Base-by-base conservation (phyloP, 2,797 vertebrate species). In the Distichodus sexfasciatus region DNA sequence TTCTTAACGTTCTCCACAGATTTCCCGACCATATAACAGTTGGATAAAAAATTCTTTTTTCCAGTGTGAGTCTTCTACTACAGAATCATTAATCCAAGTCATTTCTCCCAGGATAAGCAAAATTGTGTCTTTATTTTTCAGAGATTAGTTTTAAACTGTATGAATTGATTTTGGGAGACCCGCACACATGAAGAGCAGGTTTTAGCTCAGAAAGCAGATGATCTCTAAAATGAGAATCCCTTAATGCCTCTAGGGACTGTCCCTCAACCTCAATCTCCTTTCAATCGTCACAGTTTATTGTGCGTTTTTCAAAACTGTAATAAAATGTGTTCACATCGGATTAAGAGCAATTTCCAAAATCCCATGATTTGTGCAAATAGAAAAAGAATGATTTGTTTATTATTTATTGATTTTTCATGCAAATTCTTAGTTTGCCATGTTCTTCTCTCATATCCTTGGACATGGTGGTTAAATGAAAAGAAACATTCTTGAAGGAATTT, bases 11-110 rank as follows among this genome's bases (percentile, higher is more conserved):
- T 54, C 28, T 35, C 26, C 53, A 23, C 55, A 62, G 71, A 67
- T 73, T 62, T 69, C 46, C 58, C 4, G 47, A 55, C 36, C 55
- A 60, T 48, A 66, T 67, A 61, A 64, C 35, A 28, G 31, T 46
- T 60, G 26, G 4, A 31, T 51, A 38, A 64, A 59, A 50, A 33
- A 71, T 76, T 63, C 24, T 4, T 28, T 50, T 54, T 46, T n/a
- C 6, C 62, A 3, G 10, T 31, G 44, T 74, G 66, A 76, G 76
- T 67, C 53, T 8, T 36, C 54, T 74, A 17, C 44, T 12, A 4
- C 58, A 47, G 38, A 69, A 54, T 62, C 66, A 28, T 57, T 76
- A 71, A 76, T 76, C 71, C 70, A 36, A 38, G 47, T 75, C 66
- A 69, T 69, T 63, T 68, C 72, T 67, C 50, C 31, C n/a, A 46